Percentiles rank a stretch among this genome's conserved stretches.
Conservation (phyloP, 2,888 invertebrate species). For the Drosophila ezoana region DNA sequence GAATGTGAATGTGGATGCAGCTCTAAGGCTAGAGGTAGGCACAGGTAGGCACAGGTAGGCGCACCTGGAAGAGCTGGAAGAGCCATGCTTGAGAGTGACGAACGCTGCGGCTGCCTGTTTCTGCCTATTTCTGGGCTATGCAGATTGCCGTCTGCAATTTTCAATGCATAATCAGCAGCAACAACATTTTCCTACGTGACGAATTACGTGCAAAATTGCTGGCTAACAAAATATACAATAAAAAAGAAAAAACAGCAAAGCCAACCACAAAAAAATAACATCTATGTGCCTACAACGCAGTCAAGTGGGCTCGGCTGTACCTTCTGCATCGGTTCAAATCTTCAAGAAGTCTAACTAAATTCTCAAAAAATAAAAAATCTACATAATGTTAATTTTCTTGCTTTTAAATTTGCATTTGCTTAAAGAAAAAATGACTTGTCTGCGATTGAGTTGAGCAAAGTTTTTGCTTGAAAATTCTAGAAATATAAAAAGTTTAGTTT, state of each 20-base stretch:
- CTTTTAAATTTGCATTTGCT: too few relatives aligned
- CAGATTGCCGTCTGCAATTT: constrained; percentile 75
- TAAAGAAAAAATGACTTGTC: too few relatives aligned
- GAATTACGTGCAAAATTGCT: constrained; percentile 77
- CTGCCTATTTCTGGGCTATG: constrained; percentile 49
- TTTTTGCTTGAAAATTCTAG: too few relatives aligned
- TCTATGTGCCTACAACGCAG: constrained; percentile 23
- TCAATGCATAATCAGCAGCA: constrained; percentile 74
- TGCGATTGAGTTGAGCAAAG: too few relatives aligned
- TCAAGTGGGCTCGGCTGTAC: constrained; percentile 35
- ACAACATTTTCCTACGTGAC: constrained; percentile 72
- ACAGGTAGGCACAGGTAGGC: too few relatives aligned
- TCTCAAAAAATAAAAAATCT: too few relatives aligned
- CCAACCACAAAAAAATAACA: constrained; percentile 4
- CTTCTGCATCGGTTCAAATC: background rate
- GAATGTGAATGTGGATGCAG: constrained; percentile 1
- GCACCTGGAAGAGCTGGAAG: constrained; percentile 2
- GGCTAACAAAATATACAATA: constrained; percentile 32
- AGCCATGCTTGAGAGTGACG: constrained; percentile 58
- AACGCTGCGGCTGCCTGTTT: constrained; percentile 33
- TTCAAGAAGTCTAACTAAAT: constrained; percentile 9
- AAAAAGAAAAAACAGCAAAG: background rate
- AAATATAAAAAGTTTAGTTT: too few relatives aligned
- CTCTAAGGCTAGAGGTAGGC: too few relatives aligned
- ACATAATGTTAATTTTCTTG: too few relatives aligned